Base-by-base conservation (phyloP, 2,888 invertebrate species). In the Kuschelorhynchus macadamiae region DNA sequence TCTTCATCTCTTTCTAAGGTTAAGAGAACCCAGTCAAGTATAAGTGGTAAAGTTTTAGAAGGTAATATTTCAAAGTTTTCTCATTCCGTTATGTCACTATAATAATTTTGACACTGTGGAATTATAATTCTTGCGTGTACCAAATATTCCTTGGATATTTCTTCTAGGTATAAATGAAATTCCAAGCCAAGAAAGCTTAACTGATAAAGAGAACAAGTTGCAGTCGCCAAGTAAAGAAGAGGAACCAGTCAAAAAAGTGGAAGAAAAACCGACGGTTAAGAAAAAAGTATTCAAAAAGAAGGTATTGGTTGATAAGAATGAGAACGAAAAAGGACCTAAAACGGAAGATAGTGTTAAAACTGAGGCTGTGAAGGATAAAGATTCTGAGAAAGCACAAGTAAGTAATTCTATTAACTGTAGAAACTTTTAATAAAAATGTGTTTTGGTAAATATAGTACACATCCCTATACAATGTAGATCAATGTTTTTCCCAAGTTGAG, bases 211-310 rank as follows among this genome's bases (percentile, higher is more conserved):
- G 74, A 79, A 77, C 64, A 73, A 76, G 61, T 59, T 72, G 50
- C 65, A 76, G 72, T 70, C 74, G 71, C 73, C 71, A 18, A 60
- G 71, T 50, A 76, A 69, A 33, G 74, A 72, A 56, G 72, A 76
- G 44, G 66, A 77, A 41, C 77, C 78, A 17, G 72, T 74, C 60
- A 47, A 72, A 25, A 52, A 72, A 32, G 44, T 75, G 12, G 79
- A 77, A 53, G 69, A 71, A 16, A 80, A 81, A 76, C 69, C 77
- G n/a, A 72, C 76, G 11, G 76, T 70, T 3, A 79, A 82, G 71
- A 80, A 79, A 62, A 82, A 82, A 72, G 65, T 76, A 14, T 70
- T 79, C 2, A 82, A 81, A 59, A 83, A 84, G 72, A 83, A 83
- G 66, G 80, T 82, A 18, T 70, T 83, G 32, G 72, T 76, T 1